Conservation (phyloP, 2,113 vertebrate species). For the Archilochus colubris region DNA sequence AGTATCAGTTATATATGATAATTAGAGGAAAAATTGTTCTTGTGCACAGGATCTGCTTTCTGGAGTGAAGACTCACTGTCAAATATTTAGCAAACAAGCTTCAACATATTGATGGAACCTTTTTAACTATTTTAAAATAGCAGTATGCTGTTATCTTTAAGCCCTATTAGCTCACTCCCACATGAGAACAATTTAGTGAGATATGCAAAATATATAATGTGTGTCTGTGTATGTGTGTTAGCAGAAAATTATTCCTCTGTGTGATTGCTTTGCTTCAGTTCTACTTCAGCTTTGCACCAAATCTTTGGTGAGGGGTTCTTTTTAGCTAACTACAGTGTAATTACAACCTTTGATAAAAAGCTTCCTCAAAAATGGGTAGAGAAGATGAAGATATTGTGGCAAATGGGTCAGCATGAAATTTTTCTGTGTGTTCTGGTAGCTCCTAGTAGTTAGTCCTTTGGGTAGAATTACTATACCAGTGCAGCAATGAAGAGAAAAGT, state of each 20-base stretch:
- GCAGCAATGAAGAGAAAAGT: neutral
- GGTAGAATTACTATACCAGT: neutral
- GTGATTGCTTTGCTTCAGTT: neutral
- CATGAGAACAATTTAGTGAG: neutral
- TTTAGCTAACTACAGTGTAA: neutral
- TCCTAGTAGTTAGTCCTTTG: neutral
- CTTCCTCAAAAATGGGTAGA: neutral
- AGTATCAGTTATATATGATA: neutral
- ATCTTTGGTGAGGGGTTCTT: neutral
- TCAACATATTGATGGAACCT: neutral
- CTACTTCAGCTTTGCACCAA: neutral
- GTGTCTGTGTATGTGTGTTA: neutral
- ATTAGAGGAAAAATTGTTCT: neutral
- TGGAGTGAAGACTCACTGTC: neutral
- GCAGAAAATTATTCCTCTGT: neutral
- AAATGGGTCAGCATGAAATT: neutral
- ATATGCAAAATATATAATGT: neutral
- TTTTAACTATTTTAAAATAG: neutral
- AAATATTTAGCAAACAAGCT: neutral
- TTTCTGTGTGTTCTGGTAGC: neutral
- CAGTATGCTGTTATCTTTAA: neutral
- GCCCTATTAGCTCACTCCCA: neutral
- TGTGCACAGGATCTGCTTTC: neutral
- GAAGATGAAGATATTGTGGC: neutral
- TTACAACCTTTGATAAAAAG: neutral